Evolutionary conservation across 1,140 invertebrate genomes (phyloP).

Genomic region (Drosophila nebulosa): DNA sequence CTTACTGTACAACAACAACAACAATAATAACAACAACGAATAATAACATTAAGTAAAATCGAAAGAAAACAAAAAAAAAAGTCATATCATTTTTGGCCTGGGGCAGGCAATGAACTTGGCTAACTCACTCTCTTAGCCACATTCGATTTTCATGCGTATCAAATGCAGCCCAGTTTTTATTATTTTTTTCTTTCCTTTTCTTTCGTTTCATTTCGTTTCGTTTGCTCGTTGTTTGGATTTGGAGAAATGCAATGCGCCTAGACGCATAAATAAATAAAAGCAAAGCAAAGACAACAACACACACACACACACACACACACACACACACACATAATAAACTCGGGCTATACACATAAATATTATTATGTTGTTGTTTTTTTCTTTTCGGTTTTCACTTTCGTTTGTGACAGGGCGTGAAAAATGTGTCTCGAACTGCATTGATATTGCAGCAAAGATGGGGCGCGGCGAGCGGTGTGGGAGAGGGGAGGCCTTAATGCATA

Average conservation of each 20-base stretch:
- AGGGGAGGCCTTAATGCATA: not conserved
- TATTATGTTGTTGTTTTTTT: not conserved
- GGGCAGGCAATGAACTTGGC: conserved; percentile 69
- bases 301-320: too few species aligned
- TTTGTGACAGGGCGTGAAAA: conserved; percentile 17
- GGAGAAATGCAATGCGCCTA: conserved; percentile 68
- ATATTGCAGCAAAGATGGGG: not conserved
- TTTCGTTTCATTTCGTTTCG: not conserved
- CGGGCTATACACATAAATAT: conserved; percentile 28
- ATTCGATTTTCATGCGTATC: conserved; percentile 13
- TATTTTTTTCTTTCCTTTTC: not conserved
- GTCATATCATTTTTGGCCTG: conserved; percentile 8
- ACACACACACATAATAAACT: conserved; percentile 46
- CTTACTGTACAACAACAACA: conserved; percentile 48
- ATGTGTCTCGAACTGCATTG: not conserved
- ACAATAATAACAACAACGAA: conserved; percentile 21
- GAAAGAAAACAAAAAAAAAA: not conserved
- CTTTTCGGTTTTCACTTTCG: conserved; percentile 43
- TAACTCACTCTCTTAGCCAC: not conserved
- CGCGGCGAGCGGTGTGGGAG: too few species aligned
- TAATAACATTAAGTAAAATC: conserved; percentile 11
- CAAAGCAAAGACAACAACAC: not conserved
- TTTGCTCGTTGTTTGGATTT: conserved; percentile 53
- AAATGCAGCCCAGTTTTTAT: not conserved
- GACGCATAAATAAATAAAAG: conserved; percentile 61